Evolutionary conservation across 1,140 invertebrate genomes (phyloP).

Genomic region (Plectus sambesii): DNA sequence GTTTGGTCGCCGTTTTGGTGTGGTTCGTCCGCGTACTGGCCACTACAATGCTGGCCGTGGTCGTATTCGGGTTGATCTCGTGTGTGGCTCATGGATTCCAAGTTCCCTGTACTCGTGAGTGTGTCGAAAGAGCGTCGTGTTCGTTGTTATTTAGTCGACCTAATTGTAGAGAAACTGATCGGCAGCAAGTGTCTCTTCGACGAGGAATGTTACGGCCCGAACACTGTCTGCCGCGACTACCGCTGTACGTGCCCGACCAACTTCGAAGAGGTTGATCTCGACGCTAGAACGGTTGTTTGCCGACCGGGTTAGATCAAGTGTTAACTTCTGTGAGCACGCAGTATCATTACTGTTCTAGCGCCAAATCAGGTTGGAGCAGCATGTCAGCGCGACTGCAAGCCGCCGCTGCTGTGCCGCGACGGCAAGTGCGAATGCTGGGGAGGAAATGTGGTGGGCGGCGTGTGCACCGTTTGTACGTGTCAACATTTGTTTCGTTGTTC

Average conservation of each 20-base stretch:
- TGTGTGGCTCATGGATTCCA: conserved; percentile 8
- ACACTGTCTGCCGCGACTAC: conserved; percentile 39
- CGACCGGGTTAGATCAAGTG: conserved; percentile 34
- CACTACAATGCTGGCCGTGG: not conserved
- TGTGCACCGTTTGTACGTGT: conserved; percentile 39
- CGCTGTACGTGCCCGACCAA: conserved; percentile 45
- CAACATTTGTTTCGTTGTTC: conserved; percentile 1
- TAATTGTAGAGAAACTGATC: conserved; percentile 41
- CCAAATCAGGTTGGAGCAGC: conserved; percentile 41
- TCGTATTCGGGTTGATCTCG: not conserved
- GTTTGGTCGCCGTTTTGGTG: too few species aligned
- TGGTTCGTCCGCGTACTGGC: not conserved
- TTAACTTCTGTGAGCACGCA: too few species aligned
- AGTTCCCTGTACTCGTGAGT: conserved; percentile 14
- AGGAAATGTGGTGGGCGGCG: conserved; percentile 41
- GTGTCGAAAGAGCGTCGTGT: not conserved
- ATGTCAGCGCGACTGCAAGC: conserved; percentile 44
- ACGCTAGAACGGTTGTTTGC: conserved; percentile 35
- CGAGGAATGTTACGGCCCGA: conserved; percentile 44
- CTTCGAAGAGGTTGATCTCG: conserved; percentile 44
- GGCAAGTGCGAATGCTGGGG: conserved; percentile 46
- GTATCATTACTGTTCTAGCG: conserved; percentile 36
- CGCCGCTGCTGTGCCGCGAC: conserved; percentile 41
- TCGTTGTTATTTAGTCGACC: not conserved
- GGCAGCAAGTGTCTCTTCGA: conserved; percentile 42